Conservation (phyloP, 2,888 invertebrate species). For the Petrolisthes manimaculis region DNA sequence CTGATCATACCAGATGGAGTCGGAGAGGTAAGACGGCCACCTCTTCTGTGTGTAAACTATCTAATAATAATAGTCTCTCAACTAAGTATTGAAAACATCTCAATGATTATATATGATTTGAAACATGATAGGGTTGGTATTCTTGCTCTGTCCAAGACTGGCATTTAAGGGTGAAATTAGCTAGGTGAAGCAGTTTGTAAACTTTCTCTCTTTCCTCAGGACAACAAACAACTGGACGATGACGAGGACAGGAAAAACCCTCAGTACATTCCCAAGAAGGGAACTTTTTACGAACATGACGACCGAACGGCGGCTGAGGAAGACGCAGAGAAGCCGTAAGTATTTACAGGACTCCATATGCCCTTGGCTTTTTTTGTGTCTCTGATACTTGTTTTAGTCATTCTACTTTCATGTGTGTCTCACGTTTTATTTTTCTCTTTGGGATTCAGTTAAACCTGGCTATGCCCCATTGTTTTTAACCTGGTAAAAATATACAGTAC, state of each 20-base stretch:
- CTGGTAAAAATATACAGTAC: too few species aligned
- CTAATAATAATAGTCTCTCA: too few species aligned
- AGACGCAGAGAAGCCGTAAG: slow-evolving; percentile 67
- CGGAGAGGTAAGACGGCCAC: slow-evolving; percentile 2
- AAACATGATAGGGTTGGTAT: too few species aligned
- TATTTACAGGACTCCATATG: background rate
- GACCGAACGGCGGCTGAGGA: slow-evolving; percentile 81
- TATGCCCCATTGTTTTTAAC: too few species aligned
- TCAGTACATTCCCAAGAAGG: slow-evolving; percentile 95
- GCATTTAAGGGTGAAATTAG: background rate
- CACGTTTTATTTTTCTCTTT: too few species aligned
- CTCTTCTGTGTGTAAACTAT: too few species aligned
- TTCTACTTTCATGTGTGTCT: too few species aligned
- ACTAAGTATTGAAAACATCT: too few species aligned
- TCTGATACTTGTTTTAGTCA: background rate
- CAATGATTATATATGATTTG: too few species aligned
- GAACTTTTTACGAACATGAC: slow-evolving; percentile 97
- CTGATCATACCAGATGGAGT: slow-evolving; percentile 44
- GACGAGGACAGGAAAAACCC: slow-evolving; percentile 96
- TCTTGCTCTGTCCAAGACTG: too few species aligned
- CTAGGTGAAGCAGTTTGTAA: background rate
- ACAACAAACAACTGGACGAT: slow-evolving; percentile 77
- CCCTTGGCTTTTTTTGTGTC: background rate
- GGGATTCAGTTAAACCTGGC: too few species aligned
- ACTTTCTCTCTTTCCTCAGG: slow-evolving; percentile 30